Evolutionary conservation across 30 jellyfish, hydroid and myxozoan species (phyloP).

Genomic region (Sanderia malayensis): DNA sequence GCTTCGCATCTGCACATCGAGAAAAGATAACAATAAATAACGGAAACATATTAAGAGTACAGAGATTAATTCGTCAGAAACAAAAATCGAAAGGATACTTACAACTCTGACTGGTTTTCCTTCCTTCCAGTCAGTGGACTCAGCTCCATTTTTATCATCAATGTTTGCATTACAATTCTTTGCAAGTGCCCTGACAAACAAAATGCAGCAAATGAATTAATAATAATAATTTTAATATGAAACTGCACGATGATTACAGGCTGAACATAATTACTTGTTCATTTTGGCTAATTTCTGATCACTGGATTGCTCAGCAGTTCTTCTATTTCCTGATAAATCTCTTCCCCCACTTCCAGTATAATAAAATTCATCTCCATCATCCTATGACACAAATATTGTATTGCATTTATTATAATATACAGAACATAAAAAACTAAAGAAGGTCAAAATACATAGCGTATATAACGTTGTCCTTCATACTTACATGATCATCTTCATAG

Average conservation of each 20-base stretch:
- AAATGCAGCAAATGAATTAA: too few species aligned
- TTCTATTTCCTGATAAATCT: conserved; percentile 90
- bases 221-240: too few species aligned
- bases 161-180: conserved; percentile 82
- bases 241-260: too few species aligned
- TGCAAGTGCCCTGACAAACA: conserved; percentile 81
- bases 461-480: too few species aligned
- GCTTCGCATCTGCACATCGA: conserved; percentile 71
- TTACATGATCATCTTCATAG: conserved; percentile 92
- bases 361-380: conserved; percentile 82
- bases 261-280: conserved; percentile 55
- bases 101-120: conserved; percentile 96
- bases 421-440: too few species aligned
- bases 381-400: too few species aligned
- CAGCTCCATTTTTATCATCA: conserved; percentile 85
- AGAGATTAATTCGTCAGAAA: too few species aligned
- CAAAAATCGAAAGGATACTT: too few species aligned
- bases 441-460: too few species aligned
- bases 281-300: conserved; percentile 87
- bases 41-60: too few species aligned
- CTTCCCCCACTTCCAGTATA: conserved; percentile 99
- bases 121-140: conserved; percentile 73
- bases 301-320: conserved; percentile 97
- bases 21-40: not conserved
- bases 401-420: too few species aligned